Conservation (phyloP, 2,113 vertebrate species). For the Paedocypris sp. region DNA sequence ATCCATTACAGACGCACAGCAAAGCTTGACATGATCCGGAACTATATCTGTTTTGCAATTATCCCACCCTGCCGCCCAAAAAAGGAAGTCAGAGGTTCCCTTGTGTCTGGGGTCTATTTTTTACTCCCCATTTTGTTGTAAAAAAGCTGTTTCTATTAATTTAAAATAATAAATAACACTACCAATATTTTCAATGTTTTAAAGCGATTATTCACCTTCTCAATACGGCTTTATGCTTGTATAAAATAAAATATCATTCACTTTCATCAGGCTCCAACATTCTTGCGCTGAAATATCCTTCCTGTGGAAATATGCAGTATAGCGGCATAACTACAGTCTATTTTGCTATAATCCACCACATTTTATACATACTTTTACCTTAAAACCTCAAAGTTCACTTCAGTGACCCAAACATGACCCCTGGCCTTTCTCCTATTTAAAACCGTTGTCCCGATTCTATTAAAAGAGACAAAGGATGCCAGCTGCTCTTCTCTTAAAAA, state of each 20-base stretch:
- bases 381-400: neutral
- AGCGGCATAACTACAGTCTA: too few species aligned
- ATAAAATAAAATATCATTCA: too few species aligned
- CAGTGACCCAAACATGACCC: constrained; percentile 9
- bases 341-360: too few species aligned
- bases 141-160: constrained; percentile 29
- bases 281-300: neutral
- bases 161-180: constrained; percentile 7
- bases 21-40: neutral
- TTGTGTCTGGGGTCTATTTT: constrained; percentile 28
- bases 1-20: neutral
- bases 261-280: neutral
- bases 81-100: constrained; percentile 30
- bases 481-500: neutral
- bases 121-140: constrained; percentile 8
- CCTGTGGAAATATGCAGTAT: neutral
- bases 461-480: constrained; percentile 2
- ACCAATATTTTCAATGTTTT: constrained; percentile 27
- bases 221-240: too few species aligned
- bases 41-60: constrained; percentile 3
- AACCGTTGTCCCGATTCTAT: constrained; percentile 7
- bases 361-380: neutral
- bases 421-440: constrained; percentile 10
- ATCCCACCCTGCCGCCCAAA: constrained; percentile 5
- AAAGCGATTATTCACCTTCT: too few species aligned